Evolutionary conservation across 2,113 vertebrate species (phyloP).

Genomic region (Hymenochirus boettgeri): DNA sequence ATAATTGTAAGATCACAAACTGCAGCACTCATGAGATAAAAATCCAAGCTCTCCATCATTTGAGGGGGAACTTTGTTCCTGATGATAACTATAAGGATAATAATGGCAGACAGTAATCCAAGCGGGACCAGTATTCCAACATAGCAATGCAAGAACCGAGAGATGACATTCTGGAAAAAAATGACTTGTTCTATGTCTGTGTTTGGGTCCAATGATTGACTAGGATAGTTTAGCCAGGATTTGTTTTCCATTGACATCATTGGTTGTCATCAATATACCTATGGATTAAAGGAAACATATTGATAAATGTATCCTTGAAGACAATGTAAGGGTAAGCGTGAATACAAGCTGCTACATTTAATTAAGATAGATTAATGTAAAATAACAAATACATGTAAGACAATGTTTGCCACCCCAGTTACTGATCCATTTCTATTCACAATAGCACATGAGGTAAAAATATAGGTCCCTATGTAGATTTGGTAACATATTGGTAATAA

Average conservation of each 20-base stretch:
- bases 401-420: no score
- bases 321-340: no score
- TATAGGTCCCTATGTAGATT: no score
- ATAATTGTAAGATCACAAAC: slow-evolving; percentile 61
- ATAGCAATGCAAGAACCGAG: slow-evolving; percentile 62
- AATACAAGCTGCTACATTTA: no score
- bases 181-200: slow-evolving; percentile 45
- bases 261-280: background rate
- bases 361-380: no score
- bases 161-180: slow-evolving; percentile 54
- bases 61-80: slow-evolving; percentile 49
- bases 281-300: background rate
- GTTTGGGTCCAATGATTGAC: slow-evolving; percentile 35
- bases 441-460: no score
- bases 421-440: no score
- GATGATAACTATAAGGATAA: slow-evolving; percentile 58
- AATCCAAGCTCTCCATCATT: slow-evolving; percentile 52
- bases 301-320: no score
- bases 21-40: slow-evolving; percentile 58
- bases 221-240: slow-evolving; percentile 56
- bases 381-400: no score
- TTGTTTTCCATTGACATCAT: slow-evolving; percentile 51
- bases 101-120: slow-evolving; percentile 59
- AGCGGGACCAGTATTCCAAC: slow-evolving; percentile 52
- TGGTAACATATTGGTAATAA: no score